phyloP scores from a whole-genome alignment of 1,140 invertebrate species.

The Andricus grossulariae region DNA sequence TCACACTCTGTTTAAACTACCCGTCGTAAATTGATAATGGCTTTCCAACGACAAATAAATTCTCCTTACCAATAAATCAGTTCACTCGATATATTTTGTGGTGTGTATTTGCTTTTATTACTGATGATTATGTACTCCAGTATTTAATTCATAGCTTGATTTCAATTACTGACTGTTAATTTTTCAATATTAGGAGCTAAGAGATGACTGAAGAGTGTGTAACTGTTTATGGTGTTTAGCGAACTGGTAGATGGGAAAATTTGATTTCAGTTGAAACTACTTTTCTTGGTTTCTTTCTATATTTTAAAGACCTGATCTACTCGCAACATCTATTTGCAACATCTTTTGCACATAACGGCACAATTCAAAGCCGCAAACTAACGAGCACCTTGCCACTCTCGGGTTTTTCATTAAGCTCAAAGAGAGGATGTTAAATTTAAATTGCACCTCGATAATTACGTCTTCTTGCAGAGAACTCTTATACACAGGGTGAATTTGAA shows the following conservation, averaged over 20 bases:
- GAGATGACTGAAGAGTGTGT: no score
- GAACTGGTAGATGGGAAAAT: not conserved
- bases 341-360: not conserved
- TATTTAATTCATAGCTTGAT: no score
- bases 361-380: slow-evolving; percentile 11
- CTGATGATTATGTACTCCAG: no score
- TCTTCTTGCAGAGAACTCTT: slow-evolving; percentile 20
- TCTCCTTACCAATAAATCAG: not conserved
- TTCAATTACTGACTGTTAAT: no score
- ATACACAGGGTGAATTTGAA: slow-evolving; percentile 20
- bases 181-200: no score
- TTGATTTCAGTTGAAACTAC: not conserved
- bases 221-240: no score
- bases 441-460: slow-evolving; percentile 29
- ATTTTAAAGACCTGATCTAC: slow-evolving; percentile 3
- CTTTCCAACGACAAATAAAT: slow-evolving; percentile 13
- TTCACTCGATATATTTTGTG: not conserved
- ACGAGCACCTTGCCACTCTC: slow-evolving; percentile 23
- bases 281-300: not conserved
- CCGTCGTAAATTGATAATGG: slow-evolving; percentile 15
- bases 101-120: no score
- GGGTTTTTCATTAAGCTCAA: slow-evolving; percentile 28
- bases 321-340: not conserved
- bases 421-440: slow-evolving; percentile 30
- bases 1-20: slow-evolving; percentile 24